Evolutionary conservation across 2,797 vertebrate genomes (phyloP).

Genomic region (Calcarius lapponicus): DNA sequence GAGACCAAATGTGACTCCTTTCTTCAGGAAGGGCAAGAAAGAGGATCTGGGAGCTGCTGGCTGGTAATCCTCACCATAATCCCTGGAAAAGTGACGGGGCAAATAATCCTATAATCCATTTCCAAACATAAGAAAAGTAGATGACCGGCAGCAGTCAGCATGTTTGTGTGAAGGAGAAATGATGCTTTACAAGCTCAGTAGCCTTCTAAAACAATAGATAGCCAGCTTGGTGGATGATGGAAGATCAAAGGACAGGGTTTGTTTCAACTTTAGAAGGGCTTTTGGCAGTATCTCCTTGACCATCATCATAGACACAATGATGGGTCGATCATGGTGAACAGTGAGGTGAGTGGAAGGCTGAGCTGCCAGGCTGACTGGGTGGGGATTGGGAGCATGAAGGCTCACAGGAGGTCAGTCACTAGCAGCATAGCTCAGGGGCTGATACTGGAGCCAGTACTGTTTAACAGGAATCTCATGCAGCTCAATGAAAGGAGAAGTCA

Average conservation of each 20-base stretch:
- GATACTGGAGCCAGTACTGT: neutral
- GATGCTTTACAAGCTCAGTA: accelerated
- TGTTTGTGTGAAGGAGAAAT: neutral
- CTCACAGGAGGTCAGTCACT: neutral
- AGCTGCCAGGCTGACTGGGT: neutral
- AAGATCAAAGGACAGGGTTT: neutral
- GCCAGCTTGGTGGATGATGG: neutral
- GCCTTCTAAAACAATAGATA: neutral
- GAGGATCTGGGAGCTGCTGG: neutral
- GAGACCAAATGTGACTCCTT: neutral
- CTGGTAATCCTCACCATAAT: neutral
- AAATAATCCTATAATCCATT: neutral
- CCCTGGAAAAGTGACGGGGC: neutral
- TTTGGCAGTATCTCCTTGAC: neutral
- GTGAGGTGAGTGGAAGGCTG: neutral
- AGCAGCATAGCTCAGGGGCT: neutral
- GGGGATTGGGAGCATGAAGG: neutral
- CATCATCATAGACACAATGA: neutral
- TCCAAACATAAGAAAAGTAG: neutral
- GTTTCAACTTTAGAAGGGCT: neutral
- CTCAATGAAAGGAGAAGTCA: neutral
- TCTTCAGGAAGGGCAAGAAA: neutral
- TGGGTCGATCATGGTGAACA: neutral
- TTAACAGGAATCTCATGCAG: neutral
- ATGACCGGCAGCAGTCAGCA: neutral